These are phyloP conservation scores for Sisor rabdophorus DNA, from an alignment of 2,113 vertebrate genomes.

Conservation along the genomic window DNA sequence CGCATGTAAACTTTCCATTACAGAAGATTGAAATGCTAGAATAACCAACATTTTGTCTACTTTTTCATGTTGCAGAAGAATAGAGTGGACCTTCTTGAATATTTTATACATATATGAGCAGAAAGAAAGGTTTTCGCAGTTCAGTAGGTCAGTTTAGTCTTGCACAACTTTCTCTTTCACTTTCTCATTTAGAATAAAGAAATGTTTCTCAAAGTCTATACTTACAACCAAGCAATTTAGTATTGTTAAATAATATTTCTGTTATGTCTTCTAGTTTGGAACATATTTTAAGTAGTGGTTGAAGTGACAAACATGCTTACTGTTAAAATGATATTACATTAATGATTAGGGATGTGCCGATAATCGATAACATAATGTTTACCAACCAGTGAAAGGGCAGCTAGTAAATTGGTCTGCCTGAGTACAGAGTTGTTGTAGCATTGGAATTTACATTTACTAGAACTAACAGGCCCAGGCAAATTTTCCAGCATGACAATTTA, in stretches of 20 bases:
- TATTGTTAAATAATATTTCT: conserved; percentile 66
- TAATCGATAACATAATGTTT: background rate
- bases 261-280: background rate
- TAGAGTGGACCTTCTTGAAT: too few species aligned
- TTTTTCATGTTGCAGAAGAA: too few species aligned
- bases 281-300: conserved; percentile 57
- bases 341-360: conserved; percentile 26
- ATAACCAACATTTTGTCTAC: too few species aligned
- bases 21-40: too few species aligned
- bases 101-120: background rate
- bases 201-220: conserved; percentile 31
- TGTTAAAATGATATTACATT: conserved; percentile 44
- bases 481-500: too few species aligned
- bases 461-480: too few species aligned
- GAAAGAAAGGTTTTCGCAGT: background rate
- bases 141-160: background rate
- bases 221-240: conserved; percentile 61
- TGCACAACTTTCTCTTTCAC: background rate
- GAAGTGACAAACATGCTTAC: conserved; percentile 46
- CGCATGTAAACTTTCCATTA: too few species aligned
- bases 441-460: too few species aligned
- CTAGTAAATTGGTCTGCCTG: too few species aligned
- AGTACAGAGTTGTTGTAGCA: too few species aligned
- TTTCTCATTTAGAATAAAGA: conserved; percentile 7
- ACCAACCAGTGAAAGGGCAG: too few species aligned